Evolutionary conservation across 2,888 invertebrate species (phyloP), one percentile per base, ranked within the genome.

Genomic region (Macroteleia sp.): DNA sequence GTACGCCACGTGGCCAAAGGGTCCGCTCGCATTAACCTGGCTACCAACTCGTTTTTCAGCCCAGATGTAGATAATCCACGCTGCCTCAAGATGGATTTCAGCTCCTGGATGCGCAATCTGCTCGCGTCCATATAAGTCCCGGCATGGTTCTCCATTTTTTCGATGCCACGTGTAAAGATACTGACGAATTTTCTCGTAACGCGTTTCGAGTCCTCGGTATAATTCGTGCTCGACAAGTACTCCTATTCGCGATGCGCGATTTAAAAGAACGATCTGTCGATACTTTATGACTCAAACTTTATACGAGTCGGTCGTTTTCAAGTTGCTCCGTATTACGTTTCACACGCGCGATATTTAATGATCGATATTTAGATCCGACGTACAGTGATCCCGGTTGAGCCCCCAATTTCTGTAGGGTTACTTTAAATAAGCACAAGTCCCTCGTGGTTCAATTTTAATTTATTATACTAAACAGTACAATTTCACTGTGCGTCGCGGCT

Each of bases 351-450:
- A 10, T 34, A 34, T 12, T 12, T 34, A 9, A 5, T 10, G 34
- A 34, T 12, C 34, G 14, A 34, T 6, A 34, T 10, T 34, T 6
- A 3, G 34, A 34, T 25, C 25, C 3, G 6, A 6, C 34, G 14
- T 10, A 34, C n/a, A 48, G 28, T 28, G 9, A 48, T 48, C 48
- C 48, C 48, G 48, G 48, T 22, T 25, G 48, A 48, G 48, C 48
- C 48, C 48, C 48, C 25, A 48, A 10, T 34, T 34, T 34, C 10
- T 34, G 10, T 34, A 30, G 30, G 34, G 34, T 12, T 34, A 34
- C 10, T 12, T 34, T 34, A 12, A 34, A 34, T 12, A 34, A 34
- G n/a, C 3, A 34, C 34, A 3, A 34, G 10, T 34, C 34, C 10
- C 34, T 10, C 14, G 10, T 34, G 34, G 34, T 34, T 34, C 14